A percentile compares a stretch with the other conserved stretches of the same genome.
phyloP scores from a whole-genome alignment of 2,888 invertebrate species.

The Neocrepidodera transversa region DNA sequence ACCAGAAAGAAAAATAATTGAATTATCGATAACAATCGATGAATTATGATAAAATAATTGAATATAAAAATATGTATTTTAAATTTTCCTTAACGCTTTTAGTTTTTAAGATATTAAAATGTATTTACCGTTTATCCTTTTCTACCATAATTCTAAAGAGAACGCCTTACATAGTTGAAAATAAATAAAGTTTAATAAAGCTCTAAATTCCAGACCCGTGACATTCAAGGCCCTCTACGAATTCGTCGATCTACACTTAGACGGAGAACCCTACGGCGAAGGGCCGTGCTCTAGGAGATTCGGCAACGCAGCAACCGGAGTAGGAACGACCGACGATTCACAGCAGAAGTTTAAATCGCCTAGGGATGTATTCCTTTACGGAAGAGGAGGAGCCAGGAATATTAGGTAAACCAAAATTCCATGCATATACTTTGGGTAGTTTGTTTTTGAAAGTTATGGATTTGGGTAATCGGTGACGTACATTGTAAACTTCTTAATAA shows the following conservation, averaged over 20 bases:
- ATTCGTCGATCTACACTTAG: constrained; percentile 87
- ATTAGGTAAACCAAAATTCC: constrained; percentile 67
- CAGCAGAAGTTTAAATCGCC: constrained; percentile 82
- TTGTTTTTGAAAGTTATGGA: not conserved
- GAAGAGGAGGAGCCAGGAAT: constrained; percentile 82
- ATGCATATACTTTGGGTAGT: not conserved
- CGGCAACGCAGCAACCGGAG: constrained; percentile 57
- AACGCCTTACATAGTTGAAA: not conserved
- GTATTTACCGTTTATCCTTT: too few species aligned
- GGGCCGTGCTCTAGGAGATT: constrained; percentile 81
- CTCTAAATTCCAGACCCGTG: constrained; percentile 70
- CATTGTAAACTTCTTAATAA: too few species aligned
- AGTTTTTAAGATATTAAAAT: too few species aligned
- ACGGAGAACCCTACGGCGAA: constrained; percentile 78
- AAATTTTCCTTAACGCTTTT: too few species aligned
- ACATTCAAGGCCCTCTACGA: constrained; percentile 87
- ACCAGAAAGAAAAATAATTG: too few species aligned
- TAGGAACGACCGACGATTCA: constrained; percentile 59
- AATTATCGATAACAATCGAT: too few species aligned
- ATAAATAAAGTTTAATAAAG: constrained; percentile 4
- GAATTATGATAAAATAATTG: too few species aligned
- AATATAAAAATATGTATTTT: too few species aligned
- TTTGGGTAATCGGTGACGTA: too few species aligned
- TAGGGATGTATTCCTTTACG: constrained; percentile 84
- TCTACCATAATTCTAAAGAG: too few species aligned